These are phyloP conservation scores for Aix galericulata DNA, from an alignment of 2,113 vertebrate species.

Conservation along the genomic window DNA sequence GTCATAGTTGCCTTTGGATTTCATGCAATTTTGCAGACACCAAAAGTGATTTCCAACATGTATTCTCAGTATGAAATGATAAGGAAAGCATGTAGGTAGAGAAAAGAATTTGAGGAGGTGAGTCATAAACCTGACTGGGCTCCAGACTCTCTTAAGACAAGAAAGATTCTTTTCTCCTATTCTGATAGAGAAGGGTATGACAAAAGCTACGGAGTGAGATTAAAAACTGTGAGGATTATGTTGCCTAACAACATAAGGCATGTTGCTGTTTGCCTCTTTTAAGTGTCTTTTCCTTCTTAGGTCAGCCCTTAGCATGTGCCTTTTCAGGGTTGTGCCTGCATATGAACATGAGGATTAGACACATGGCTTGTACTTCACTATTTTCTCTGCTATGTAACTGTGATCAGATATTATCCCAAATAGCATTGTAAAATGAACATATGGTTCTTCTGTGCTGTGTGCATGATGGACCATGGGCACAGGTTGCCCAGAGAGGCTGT, in stretches of 20 bases:
- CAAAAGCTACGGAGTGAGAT: background rate
- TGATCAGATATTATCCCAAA: background rate
- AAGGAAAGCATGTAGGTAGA: background rate
- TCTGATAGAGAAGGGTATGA: background rate
- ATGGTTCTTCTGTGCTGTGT: background rate
- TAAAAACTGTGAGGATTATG: background rate
- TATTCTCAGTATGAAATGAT: constrained; percentile 4
- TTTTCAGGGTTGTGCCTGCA: background rate
- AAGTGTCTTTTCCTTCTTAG: background rate
- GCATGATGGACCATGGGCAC: background rate
- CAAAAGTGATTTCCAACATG: background rate
- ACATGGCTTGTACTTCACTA: background rate
- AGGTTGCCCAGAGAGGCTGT: background rate
- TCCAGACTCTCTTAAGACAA: background rate
- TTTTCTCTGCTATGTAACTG: background rate
- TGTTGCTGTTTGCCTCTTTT: background rate
- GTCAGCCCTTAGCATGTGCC: background rate
- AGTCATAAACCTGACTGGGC: background rate
- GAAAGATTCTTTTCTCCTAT: background rate
- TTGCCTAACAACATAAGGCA: background rate
- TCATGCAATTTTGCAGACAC: background rate
- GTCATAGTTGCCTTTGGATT: background rate
- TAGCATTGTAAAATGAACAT: background rate
- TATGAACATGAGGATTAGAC: background rate
- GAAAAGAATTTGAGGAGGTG: background rate